Evolutionary conservation across 2,888 invertebrate genomes (phyloP).

Genomic region (Eupithecia vulgata): DNA sequence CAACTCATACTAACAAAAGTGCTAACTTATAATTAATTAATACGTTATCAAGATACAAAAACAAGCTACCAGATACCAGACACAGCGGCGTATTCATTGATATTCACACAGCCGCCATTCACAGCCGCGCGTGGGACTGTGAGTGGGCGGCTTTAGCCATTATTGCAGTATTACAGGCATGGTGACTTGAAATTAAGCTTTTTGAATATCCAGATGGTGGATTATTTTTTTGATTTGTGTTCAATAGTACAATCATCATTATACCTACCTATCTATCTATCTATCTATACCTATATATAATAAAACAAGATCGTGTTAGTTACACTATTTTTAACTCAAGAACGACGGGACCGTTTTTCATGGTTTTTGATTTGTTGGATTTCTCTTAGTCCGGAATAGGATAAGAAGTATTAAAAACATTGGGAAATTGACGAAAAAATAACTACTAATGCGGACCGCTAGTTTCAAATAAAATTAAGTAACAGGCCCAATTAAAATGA

Average conservation of each 20-base stretch:
- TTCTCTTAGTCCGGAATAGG: no score
- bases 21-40: slow-evolving; percentile 1
- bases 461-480: no score
- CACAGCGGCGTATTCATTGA: slow-evolving; percentile 47
- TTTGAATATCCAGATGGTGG: slow-evolving; percentile 27
- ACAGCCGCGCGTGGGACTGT: slow-evolving; percentile 48
- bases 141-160: slow-evolving; percentile 56
- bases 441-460: no score
- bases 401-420: no score
- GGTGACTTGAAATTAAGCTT: slow-evolving; percentile 51
- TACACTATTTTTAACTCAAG: no score
- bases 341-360: no score
- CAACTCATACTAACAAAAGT: not conserved
- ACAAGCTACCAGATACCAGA: slow-evolving; percentile 12
- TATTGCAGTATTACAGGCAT: slow-evolving; percentile 53
- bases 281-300: no score
- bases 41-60: slow-evolving; percentile 19
- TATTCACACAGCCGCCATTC: slow-evolving; percentile 45
- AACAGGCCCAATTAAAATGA: no score
- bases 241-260: not conserved
- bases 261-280: no score
- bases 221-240: slow-evolving; percentile 42
- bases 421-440: no score
- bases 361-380: no score
- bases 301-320: no score